These are phyloP conservation scores for Synanceia verrucosa DNA, from an alignment of 2,797 vertebrate species.

Conservation along the genomic window DNA sequence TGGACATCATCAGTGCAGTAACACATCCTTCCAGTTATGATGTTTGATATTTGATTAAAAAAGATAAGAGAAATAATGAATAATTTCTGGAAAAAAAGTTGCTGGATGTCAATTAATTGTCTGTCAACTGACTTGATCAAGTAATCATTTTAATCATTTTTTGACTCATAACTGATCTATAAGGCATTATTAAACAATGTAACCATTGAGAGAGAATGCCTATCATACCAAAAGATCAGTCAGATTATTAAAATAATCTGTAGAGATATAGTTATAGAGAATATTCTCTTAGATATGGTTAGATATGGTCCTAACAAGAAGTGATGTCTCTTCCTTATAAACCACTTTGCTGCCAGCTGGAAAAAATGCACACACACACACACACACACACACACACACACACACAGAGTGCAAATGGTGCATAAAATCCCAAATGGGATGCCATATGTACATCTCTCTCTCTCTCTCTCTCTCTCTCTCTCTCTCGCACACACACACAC, in stretches of 20 bases:
- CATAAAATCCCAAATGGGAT: slow-evolving; percentile 65
- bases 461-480: background rate
- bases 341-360: slow-evolving; percentile 22
- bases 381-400: slow-evolving; percentile 13
- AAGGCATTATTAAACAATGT: no score
- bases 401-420: slow-evolving; percentile 61
- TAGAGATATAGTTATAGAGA: background rate
- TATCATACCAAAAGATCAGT: no score
- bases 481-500: background rate
- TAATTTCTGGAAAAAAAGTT: no score
- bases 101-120: no score
- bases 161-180: no score
- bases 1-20: no score
- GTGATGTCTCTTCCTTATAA: background rate
- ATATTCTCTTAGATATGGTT: background rate
- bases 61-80: no score
- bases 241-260: background rate
- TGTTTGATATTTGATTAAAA: no score
- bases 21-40: no score
- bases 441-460: slow-evolving; percentile 56
- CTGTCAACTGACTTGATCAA: no score
- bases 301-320: background rate
- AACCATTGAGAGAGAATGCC: no score
- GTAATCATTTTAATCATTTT: no score
- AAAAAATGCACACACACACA: background rate